phyloP scores from a whole-genome alignment of 1,140 invertebrate genomes.

The Halesus radiatus region DNA sequence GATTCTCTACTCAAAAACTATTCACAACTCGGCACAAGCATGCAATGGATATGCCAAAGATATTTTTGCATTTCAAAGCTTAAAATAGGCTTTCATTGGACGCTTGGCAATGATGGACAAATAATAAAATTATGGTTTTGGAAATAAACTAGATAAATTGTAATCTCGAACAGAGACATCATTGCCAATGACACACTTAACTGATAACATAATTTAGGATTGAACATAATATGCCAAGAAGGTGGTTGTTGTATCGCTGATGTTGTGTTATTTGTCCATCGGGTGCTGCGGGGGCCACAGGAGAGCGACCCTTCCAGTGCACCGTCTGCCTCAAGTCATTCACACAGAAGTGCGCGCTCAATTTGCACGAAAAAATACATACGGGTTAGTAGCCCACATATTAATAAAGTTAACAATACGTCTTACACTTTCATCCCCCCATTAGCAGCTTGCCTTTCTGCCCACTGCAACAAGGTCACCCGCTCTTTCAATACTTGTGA shows the following conservation, averaged over 20 bases:
- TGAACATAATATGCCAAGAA: conserved; percentile 33
- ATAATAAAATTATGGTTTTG: conserved; percentile 58
- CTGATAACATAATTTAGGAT: conserved; percentile 12
- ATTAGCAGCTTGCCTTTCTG: conserved; percentile 25
- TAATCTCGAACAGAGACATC: conserved; percentile 26
- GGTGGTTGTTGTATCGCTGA: conserved; percentile 75
- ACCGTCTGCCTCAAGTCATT: conserved; percentile 78
- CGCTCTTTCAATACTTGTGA: conserved; percentile 24
- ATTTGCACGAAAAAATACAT: conserved; percentile 77
- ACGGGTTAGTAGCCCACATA: conserved; percentile 66
- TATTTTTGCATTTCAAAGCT: conserved; percentile 39
- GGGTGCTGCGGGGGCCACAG: conserved; percentile 54
- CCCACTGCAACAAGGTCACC: neutral
- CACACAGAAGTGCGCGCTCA: conserved; percentile 77
- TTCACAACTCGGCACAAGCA: conserved; percentile 70
- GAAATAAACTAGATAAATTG: neutral
- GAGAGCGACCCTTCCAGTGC: conserved; percentile 77
- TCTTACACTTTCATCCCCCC: conserved; percentile 1
- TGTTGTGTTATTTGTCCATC: conserved; percentile 24
- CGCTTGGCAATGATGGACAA: conserved; percentile 2
- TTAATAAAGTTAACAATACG: conserved; percentile 56
- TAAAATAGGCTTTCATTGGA: conserved; percentile 31
- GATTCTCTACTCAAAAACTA: conserved; percentile 69
- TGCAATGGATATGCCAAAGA: conserved; percentile 64
- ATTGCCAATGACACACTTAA: conserved; percentile 25